Base-by-base conservation (phyloP, 2,888 invertebrate species). In the Hesperia comma region DNA sequence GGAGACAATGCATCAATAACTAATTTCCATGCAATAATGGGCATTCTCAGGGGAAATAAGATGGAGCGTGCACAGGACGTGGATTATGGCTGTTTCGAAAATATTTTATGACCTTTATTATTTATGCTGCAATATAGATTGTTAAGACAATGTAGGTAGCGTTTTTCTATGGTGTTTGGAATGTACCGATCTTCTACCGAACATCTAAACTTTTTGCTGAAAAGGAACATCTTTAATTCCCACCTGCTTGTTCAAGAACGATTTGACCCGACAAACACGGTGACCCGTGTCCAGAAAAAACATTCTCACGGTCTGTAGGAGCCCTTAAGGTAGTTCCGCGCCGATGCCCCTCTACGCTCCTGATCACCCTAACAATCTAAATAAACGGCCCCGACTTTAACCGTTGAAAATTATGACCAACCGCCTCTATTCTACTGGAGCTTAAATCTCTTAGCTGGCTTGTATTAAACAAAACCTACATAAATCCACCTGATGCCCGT, bases 41-140 rank as follows among this genome's bases (percentile, higher is more conserved):
- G 58, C 53, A 19, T 64, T 58, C 57, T 49, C 37, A 43, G 37
- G 67, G 55, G 68, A 61, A 60, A 64, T 57, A 40, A 63, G 74
- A 69, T 72, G 56, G 76, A 79, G 37, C 37, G 56, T 46, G 1
- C 17, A 46, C 46, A 46, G 46, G 72, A 72, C 89, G 88, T 90
- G 77, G 26, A n/a, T n/a, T 71, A 32, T 69, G 72, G 74, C 80
- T 66, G 67, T 74, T 78, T 73, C 79, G 79, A 78, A 85, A 80
- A 86, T 86, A 84, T 80, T 80, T 79, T 81, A 79, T 73, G 74
- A 69, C 70, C 72, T 81, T 88, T 86, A 88, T 90, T 88, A 88
- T 81, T 80, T 75, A 78, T 68, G 63, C 56, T 21, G 19, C 32
- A 56, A 40, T 32, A 26, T 40, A 63, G 43, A 19, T 26, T 37